Base-by-base conservation (phyloP, 2,113 vertebrate genomes). In the Balaeniceps rex region DNA sequence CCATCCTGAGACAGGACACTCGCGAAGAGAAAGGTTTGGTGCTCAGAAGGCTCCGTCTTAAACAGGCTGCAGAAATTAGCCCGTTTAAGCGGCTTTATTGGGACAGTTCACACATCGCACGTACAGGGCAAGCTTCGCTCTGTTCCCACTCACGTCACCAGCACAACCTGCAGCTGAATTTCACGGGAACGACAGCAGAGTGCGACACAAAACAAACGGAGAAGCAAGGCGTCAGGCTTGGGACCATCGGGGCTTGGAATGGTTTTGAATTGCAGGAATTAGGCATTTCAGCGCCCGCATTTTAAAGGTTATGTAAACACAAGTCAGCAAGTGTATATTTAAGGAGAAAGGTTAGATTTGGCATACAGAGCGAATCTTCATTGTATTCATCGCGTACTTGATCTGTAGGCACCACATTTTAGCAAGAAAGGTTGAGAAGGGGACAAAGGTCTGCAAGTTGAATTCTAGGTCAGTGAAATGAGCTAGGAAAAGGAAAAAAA, bases 271-370 rank as follows among this genome's bases (percentile, higher is more conserved):
- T 96, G 95, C 52, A 96, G 91, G 93, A 97, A 96, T 95, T 5
- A 70, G 93, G 69, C 75, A 36, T 51, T 83, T 83, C 40, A 68
- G 72, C 0, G 54, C 70, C 84, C 8, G 4, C 70, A 46, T 85
- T 89, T 87, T 65, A 44, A 88, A 98, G 91, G 86, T 91, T 77
- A 88, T 79, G 83, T 97, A 96, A 95, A 97, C 81, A 96, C 36
- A 76, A 93, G 95, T 72, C 96, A 89, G 78, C 66, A 97, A 94
- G 61, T 33, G 40, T 61, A 10, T 49, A 63, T 51, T 79, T 94
- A 97, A 96, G 92, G 95, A 98, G 80, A 83, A 91, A 91, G 86
- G 88, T 97, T 94, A 92, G 95, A 97, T 98, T 96, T 98, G 97
- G 97, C 98, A 91, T 91, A 46, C 4, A 96, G 96, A 97, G 97